Evolutionary conservation across 1,140 invertebrate species (phyloP).

Genomic region (Orius insidiosus): DNA sequence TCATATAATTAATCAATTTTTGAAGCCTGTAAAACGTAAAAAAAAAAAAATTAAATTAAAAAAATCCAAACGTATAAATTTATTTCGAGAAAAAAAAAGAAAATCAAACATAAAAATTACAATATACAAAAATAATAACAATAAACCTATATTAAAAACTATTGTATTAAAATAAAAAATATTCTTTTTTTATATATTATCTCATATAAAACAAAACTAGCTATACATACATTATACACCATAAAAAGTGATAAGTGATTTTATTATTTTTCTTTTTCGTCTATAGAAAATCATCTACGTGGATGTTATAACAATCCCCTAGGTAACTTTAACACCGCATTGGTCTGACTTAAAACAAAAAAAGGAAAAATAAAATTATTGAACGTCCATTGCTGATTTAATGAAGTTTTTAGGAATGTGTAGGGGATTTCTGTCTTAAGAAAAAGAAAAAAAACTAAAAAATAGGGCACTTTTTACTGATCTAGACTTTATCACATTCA

Average conservation of each 20-base stretch:
- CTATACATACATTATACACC: conserved; percentile 18
- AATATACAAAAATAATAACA: conserved; percentile 20
- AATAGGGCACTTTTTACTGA: conserved; percentile 1
- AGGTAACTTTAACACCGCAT: conserved; percentile 19
- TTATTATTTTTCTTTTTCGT: conserved; percentile 2
- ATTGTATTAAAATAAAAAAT: conserved; percentile 18
- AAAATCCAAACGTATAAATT: conserved; percentile 16
- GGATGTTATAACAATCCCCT: conserved; percentile 18
- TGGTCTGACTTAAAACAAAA: conserved; percentile 16
- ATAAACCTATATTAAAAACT: conserved; percentile 11
- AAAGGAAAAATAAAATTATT: conserved; percentile 9
- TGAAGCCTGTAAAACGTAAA: neutral
- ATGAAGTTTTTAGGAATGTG: neutral
- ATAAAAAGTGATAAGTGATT: conserved; percentile 15
- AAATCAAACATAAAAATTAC: conserved; percentile 17
- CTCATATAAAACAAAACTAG: conserved; percentile 18
- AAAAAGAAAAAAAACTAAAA: conserved; percentile 2
- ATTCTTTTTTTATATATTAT: conserved; percentile 8
- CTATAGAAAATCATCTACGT: conserved; percentile 16
- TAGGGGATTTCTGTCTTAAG: neutral
- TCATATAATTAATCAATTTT: no score
- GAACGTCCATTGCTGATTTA: conserved; percentile 12
- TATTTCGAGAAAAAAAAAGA: conserved; percentile 16
- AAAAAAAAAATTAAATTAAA: no score
- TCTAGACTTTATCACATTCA: neutral